Evolutionary conservation across 2,888 invertebrate genomes (phyloP).

Genomic region (Folsomia manolachei): DNA sequence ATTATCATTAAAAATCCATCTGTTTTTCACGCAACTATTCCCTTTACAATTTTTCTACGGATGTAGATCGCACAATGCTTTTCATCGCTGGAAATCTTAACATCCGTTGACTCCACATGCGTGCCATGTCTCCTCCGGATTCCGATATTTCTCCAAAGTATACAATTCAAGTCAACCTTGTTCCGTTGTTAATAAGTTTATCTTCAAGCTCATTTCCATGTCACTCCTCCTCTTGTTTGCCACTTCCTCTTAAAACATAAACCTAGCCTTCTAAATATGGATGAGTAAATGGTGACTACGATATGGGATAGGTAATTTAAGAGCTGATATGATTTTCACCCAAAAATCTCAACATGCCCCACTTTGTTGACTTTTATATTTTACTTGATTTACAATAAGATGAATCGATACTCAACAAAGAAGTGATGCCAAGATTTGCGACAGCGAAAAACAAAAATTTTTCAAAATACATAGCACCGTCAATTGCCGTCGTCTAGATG

Average conservation of each 20-base stretch:
- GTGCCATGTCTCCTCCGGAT: not conserved
- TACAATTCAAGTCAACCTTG: not conserved
- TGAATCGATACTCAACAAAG: no score
- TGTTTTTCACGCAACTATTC: conserved; percentile 6
- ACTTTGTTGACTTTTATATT: no score
- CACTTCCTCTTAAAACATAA: not conserved
- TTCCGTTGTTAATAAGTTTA: conserved; percentile 11
- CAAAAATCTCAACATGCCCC: no score
- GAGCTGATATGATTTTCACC: no score
- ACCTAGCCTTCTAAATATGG: no score
- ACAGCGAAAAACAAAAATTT: no score
- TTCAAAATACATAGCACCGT: no score
- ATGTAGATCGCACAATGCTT: not conserved
- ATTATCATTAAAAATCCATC: conserved; percentile 24
- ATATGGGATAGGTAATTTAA: no score
- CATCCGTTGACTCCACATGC: not conserved
- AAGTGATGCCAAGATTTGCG: no score
- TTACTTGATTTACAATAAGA: no score
- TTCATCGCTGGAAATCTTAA: not conserved
- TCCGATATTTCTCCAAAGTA: not conserved
- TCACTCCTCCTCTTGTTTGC: not conserved
- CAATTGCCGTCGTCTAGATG: no score
- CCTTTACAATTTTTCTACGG: not conserved
- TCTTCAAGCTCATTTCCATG: conserved; percentile 10
- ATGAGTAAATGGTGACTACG: no score